phyloP scores from a whole-genome alignment of 2,113 vertebrate genomes.

The Urocynchramus pylzowi region DNA sequence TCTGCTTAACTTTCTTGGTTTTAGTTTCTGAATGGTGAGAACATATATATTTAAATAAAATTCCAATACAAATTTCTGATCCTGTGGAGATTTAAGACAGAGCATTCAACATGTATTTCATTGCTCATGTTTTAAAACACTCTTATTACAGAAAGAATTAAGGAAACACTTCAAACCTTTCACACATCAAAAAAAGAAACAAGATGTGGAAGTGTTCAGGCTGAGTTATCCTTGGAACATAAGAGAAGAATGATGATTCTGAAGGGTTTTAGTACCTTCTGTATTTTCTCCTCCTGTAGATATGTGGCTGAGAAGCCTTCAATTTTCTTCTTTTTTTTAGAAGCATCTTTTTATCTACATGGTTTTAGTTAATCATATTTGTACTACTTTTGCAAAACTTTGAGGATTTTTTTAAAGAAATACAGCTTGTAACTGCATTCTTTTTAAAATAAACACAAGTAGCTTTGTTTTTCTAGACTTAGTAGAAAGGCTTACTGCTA shows the following conservation, averaged over 20 bases:
- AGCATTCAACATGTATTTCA: background rate
- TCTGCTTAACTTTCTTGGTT: background rate
- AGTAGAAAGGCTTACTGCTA: background rate
- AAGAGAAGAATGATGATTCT: background rate
- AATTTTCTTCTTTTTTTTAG: background rate
- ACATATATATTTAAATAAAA: background rate
- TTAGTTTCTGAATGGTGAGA: background rate
- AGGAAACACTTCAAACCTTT: background rate
- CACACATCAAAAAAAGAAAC: background rate
- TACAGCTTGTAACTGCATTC: background rate
- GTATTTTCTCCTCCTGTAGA: background rate
- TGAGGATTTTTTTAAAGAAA: background rate
- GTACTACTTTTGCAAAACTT: background rate
- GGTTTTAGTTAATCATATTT: background rate
- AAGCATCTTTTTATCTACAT: background rate
- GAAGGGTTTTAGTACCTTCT: background rate
- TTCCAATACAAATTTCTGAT: background rate
- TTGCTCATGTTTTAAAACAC: background rate
- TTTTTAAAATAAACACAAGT: background rate
- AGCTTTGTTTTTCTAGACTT: background rate
- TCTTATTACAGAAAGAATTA: background rate
- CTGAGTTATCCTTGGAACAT: background rate
- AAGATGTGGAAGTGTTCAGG: background rate
- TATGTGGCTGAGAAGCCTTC: background rate
- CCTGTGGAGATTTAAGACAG: background rate